Percentiles rank a stretch among this genome's conserved stretches.
These are phyloP conservation scores for Momotus momota DNA, from an alignment of 2,797 vertebrate genomes.

Conservation along the genomic window DNA sequence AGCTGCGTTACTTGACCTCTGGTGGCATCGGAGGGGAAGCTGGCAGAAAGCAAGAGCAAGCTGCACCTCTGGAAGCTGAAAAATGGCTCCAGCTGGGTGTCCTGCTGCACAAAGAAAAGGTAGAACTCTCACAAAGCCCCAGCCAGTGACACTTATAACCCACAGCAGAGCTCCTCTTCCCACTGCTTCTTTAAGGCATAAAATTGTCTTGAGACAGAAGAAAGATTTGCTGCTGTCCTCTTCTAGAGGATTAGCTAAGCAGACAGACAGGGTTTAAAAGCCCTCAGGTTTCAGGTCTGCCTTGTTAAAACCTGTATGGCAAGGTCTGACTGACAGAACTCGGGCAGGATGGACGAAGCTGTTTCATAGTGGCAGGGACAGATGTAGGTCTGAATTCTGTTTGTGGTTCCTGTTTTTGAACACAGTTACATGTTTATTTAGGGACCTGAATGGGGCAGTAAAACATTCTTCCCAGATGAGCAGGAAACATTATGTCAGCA, in stretches of 20 bases:
- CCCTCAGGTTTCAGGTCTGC: background rate
- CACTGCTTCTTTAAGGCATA: background rate
- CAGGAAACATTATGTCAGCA: background rate
- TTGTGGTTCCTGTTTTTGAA: background rate
- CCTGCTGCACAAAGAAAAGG: background rate
- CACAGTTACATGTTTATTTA: background rate
- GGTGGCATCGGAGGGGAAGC: background rate
- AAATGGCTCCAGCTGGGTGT: background rate
- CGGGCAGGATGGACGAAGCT: background rate
- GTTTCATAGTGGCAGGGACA: background rate
- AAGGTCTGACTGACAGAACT: background rate
- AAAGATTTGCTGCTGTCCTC: background rate
- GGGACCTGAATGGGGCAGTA: background rate
- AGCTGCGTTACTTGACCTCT: background rate
- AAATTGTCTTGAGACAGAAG: background rate
- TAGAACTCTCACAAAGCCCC: background rate
- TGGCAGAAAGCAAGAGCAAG: background rate
- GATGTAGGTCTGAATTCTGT: background rate
- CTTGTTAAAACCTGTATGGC: background rate
- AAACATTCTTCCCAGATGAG: background rate
- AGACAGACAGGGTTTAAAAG: constrained; percentile 22
- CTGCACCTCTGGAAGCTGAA: background rate
- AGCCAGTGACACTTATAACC: background rate
- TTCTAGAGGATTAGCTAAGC: constrained; percentile 1
- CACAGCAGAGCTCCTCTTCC: background rate